Evolutionary conservation across 2,797 vertebrate genomes (phyloP), one percentile per base, ranked within the genome.

Genomic region (Sciurus vulgaris): DNA sequence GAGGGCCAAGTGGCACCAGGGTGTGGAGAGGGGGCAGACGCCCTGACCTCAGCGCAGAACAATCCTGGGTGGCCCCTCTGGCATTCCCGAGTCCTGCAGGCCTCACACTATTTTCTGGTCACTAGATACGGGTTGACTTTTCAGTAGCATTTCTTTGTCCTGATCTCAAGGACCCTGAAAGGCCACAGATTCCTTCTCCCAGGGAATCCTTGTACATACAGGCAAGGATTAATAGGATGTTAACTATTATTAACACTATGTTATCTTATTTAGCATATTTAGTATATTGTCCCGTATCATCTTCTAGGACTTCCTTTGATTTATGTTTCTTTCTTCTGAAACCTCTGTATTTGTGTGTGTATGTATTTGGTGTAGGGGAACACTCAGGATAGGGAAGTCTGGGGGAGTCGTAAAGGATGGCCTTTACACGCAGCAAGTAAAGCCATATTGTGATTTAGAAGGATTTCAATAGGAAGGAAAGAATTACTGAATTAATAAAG

Each of bases 21-120:
- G 9, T 4, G 0, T 5, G 2, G 33, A 4, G 14, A 11, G 44
- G 15, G 4, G 61, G 4, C 7, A 0, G 4, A 7, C 1, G 5
- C 7, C 77, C 5, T 47, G 8, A 26, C 56, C 11, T 41, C 54
- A 67, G 76, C 49, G 38, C 7, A 10, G 15, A 63, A 3, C 0
- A 0, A 5, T 20, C n/a, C 35, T 5, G 6, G 5, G 3, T 10
- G 4, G 3, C 38, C 30, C 28, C 2, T 54, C 56, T 51, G 11
- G 65, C 28, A 17, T 26, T 26, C 82, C 17, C 38, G 51, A 0
- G 35, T 41, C 12, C 1, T 8, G 41, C 5, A 49, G 59, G 2
- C 1, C 2, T 20, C 51, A 30, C 26, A 41, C 33, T 33, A 28
- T 30, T 77, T 79, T 70, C 44, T 8, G 4, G 0, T 72, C 15